These are phyloP conservation scores for Cromileptes altivelis DNA, from an alignment of 2,113 vertebrate species.

Conservation along the genomic window DNA sequence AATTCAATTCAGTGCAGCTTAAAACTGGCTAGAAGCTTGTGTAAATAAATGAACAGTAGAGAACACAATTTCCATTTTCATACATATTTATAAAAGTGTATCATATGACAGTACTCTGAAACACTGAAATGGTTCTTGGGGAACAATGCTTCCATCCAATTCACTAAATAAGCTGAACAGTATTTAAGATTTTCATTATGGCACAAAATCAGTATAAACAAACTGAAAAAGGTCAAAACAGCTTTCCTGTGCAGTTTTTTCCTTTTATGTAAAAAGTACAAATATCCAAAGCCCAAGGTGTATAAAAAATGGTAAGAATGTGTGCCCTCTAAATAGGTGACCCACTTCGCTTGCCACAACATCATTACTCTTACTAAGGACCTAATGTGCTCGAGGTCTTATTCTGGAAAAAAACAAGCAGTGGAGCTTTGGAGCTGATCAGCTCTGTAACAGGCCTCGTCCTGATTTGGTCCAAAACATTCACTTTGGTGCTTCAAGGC, in stretches of 20 bases:
- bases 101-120: conserved; percentile 18
- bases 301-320: conserved; percentile 30
- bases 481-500: conserved; percentile 16
- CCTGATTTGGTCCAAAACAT: conserved; percentile 40
- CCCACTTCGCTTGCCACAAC: conserved; percentile 50
- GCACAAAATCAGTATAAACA: conserved; percentile 2
- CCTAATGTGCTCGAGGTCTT: conserved; percentile 26
- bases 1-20: conserved; percentile 9
- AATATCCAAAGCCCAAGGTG: conserved; percentile 43
- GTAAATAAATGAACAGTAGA: conserved; percentile 51
- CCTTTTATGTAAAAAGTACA: background rate
- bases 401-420: conserved; percentile 28
- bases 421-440: conserved; percentile 13
- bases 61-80: conserved; percentile 30
- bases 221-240: background rate
- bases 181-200: conserved; percentile 6
- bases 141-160: background rate
- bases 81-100: conserved; percentile 44
- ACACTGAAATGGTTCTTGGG: conserved; percentile 9
- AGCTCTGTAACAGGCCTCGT: background rate
- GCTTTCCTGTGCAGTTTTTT: background rate
- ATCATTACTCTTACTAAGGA: conserved; percentile 43
- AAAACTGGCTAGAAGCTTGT: conserved; percentile 26
- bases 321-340: conserved; percentile 32
- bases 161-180: conserved; percentile 4